These are phyloP conservation scores for Brachionus paranguensis DNA, from an alignment of 1,140 invertebrate genomes.

Conservation along the genomic window DNA sequence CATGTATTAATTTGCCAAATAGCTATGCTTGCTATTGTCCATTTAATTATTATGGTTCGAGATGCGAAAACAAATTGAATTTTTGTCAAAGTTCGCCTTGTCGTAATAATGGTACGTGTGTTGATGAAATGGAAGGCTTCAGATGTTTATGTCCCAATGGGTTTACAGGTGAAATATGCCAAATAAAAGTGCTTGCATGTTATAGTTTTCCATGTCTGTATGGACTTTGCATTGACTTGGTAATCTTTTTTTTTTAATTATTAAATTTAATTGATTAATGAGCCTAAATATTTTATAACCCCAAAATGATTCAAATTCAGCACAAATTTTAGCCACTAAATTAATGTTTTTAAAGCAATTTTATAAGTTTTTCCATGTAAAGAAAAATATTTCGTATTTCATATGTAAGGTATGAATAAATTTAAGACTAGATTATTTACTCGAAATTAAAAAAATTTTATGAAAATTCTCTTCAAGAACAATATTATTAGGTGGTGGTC, in stretches of 20 bases:
- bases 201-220: constrained; percentile 8
- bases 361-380: too few species aligned
- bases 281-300: too few species aligned
- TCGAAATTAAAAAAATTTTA: too few species aligned
- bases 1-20: not conserved
- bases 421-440: too few species aligned
- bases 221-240: not conserved
- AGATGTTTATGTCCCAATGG: constrained; percentile 75
- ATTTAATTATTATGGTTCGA: not conserved
- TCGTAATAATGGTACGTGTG: constrained; percentile 64
- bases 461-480: too few species aligned
- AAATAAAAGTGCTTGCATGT: constrained; percentile 36
- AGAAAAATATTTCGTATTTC: too few species aligned
- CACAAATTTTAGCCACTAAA: too few species aligned
- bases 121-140: constrained; percentile 62
- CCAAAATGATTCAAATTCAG: too few species aligned
- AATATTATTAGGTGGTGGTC: too few species aligned
- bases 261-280: too few species aligned
- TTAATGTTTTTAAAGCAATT: too few species aligned
- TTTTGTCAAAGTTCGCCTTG: constrained; percentile 48
- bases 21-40: constrained; percentile 33
- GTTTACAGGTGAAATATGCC: constrained; percentile 65
- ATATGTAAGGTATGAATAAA: too few species aligned
- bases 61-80: constrained; percentile 22
- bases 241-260: not conserved